Evolutionary conservation across 2,797 vertebrate species (phyloP).

Genomic region (Todus mexicanus): DNA sequence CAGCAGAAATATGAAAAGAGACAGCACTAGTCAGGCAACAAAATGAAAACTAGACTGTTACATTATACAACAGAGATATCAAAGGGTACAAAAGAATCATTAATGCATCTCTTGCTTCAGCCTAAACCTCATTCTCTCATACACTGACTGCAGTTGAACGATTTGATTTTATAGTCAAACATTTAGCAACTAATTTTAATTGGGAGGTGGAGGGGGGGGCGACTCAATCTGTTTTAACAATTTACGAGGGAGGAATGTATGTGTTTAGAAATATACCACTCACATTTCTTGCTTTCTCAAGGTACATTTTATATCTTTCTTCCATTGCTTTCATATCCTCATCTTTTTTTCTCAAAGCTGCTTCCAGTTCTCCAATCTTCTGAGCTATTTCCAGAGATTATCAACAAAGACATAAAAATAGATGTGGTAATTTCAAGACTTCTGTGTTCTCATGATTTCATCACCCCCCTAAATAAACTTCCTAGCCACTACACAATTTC

Average conservation of each 20-base stretch:
- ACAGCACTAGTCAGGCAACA: background rate
- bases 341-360: conserved; percentile 94
- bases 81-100: background rate
- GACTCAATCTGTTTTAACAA: background rate
- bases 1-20: background rate
- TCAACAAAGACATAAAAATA: background rate
- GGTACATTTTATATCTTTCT: conserved; percentile 98
- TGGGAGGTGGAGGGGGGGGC: background rate
- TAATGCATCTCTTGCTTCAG: background rate
- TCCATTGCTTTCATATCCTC: conserved; percentile 99
- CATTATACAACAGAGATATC: background rate
- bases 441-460: background rate
- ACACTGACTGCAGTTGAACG: background rate
- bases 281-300: conserved; percentile 97
- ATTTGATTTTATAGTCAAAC: background rate
- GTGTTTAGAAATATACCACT: conserved; percentile 55
- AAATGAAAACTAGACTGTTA: background rate
- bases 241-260: background rate
- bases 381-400: conserved; percentile 75
- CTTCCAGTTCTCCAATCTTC: conserved; percentile 89
- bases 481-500: background rate
- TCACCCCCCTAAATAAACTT: background rate
- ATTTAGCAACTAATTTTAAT: background rate
- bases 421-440: background rate
- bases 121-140: background rate